phyloP scores from a whole-genome alignment of 2,113 vertebrate genomes.

The Lamprotornis superbus region DNA sequence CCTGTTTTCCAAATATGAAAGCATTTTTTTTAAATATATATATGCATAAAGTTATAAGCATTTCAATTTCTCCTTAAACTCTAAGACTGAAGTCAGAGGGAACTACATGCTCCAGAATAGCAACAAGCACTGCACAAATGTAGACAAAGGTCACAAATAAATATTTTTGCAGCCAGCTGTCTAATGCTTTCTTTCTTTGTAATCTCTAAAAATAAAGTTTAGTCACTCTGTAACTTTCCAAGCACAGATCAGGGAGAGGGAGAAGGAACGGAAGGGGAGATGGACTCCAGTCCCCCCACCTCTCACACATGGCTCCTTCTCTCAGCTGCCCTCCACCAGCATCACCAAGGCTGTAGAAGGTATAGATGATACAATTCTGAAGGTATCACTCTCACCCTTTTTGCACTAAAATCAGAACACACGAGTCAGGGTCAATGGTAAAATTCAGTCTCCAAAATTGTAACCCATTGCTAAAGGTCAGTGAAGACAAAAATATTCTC shows the following conservation, averaged over 20 bases:
- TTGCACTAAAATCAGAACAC: not conserved
- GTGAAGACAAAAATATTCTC: not conserved
- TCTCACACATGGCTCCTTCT: not conserved
- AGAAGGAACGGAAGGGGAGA: not conserved
- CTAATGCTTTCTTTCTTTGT: conserved; percentile 41
- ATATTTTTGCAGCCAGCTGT: conserved; percentile 45
- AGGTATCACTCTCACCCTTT: not conserved
- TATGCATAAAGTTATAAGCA: not conserved
- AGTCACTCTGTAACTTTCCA: conserved; percentile 41
- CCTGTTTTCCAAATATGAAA: not conserved
- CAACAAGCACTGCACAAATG: not conserved
- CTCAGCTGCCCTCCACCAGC: not conserved
- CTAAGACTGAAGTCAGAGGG: not conserved
- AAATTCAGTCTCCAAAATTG: not conserved
- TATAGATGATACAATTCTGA: not conserved
- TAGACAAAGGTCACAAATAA: conserved; percentile 52
- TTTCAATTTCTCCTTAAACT: conserved; percentile 5
- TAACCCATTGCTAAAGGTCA: conserved; percentile 1
- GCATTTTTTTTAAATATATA: not conserved
- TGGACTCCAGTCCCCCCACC: not conserved
- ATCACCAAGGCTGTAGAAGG: not conserved
- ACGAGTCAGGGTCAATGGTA: not conserved
- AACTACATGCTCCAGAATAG: conserved; percentile 14
- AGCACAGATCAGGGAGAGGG: not conserved
- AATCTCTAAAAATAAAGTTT: conserved; percentile 56